These are phyloP conservation scores for Himalopsyche tibetana DNA, from an alignment of 2,888 invertebrate genomes.

Conservation along the genomic window DNA sequence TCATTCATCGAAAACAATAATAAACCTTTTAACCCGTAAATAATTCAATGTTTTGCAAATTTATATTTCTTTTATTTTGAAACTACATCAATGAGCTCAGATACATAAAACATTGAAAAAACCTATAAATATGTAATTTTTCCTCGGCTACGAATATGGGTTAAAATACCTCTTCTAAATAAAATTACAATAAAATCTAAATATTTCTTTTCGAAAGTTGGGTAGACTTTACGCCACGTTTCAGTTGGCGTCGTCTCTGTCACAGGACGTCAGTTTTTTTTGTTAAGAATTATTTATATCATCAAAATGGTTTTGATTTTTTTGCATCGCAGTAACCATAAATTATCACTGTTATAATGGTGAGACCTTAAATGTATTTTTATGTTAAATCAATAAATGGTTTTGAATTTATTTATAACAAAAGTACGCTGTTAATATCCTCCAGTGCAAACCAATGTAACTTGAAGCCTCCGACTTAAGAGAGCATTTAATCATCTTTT, in stretches of 20 bases:
- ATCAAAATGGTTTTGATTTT: too few species aligned
- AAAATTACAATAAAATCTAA: slow-evolving; percentile 59
- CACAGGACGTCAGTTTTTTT: not conserved
- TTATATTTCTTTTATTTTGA: not conserved
- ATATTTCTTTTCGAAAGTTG: slow-evolving; percentile 46
- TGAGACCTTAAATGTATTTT: too few species aligned
- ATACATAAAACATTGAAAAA: slow-evolving; percentile 62
- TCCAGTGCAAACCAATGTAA: too few species aligned
- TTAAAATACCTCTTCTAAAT: slow-evolving; percentile 52
- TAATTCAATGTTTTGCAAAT: slow-evolving; percentile 34
- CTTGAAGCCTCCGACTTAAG: too few species aligned
- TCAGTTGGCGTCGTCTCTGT: not conserved
- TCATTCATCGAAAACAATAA: slow-evolving; percentile 32
- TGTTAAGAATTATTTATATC: not conserved
- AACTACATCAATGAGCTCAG: slow-evolving; percentile 15
- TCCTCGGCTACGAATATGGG: slow-evolving; percentile 39
- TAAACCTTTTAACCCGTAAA: slow-evolving; percentile 31
- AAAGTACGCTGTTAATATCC: too few species aligned
- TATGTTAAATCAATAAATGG: too few species aligned
- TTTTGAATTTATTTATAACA: too few species aligned
- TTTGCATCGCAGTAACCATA: too few species aligned
- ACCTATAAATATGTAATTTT: slow-evolving; percentile 58
- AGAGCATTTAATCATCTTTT: too few species aligned
- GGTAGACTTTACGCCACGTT: not conserved
- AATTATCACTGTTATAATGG: too few species aligned